phyloP scores from a whole-genome alignment of 2,797 vertebrate genomes.

The Rousettus madagascariensis region DNA sequence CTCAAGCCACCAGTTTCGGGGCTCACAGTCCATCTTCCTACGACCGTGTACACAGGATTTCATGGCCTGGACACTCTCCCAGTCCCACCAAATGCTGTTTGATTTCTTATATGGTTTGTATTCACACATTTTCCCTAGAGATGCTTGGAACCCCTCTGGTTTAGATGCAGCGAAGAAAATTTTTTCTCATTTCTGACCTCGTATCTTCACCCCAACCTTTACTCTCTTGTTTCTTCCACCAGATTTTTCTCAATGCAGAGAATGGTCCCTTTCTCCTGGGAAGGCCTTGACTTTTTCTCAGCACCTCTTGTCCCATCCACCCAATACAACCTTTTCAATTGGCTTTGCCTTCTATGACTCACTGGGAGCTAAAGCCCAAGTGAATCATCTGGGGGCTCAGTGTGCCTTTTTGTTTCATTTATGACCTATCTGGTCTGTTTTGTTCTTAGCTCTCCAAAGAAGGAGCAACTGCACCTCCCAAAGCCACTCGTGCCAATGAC shows the following conservation, averaged over 20 bases:
- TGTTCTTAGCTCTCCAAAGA: conserved; percentile 49
- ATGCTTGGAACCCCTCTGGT: background rate
- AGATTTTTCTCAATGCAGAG: background rate
- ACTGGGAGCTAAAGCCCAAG: conserved; percentile 54
- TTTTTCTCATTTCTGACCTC: background rate
- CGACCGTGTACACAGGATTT: background rate
- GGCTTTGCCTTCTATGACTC: conserved; percentile 47
- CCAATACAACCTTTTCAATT: background rate
- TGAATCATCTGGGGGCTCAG: background rate
- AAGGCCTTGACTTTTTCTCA: background rate
- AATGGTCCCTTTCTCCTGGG: background rate
- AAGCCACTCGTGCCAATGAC: background rate
- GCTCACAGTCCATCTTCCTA: background rate
- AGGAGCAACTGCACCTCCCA: background rate
- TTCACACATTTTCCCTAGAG: background rate
- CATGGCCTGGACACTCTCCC: background rate
- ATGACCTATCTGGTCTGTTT: conserved; percentile 41
- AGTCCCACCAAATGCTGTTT: background rate
- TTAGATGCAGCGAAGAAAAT: background rate
- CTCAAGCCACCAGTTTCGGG: background rate
- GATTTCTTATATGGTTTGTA: background rate
- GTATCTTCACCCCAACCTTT: background rate
- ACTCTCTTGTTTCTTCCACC: background rate
- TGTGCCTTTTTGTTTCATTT: conserved; percentile 42
- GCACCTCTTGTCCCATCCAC: background rate